Conservation (phyloP, 2,888 invertebrate genomes). For the Ephialtes manifestator region DNA sequence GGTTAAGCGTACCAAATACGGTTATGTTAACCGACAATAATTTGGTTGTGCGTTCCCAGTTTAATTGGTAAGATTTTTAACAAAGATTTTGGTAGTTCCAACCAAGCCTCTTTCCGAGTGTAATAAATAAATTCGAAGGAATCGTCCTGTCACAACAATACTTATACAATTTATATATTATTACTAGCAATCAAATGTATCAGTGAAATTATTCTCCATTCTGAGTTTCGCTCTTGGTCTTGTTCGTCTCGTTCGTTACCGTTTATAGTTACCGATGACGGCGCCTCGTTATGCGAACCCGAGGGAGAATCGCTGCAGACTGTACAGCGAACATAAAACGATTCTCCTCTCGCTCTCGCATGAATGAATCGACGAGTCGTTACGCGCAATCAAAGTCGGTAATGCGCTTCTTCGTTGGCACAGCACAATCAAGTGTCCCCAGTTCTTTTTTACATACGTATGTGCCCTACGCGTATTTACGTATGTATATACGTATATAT, state of each 20-base stretch:
- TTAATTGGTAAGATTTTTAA: no score
- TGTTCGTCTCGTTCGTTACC: slow-evolving; percentile 28
- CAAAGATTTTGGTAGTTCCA: no score
- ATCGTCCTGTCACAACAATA: slow-evolving; percentile 24
- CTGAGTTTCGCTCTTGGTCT: slow-evolving; percentile 8
- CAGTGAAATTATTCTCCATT: slow-evolving; percentile 27
- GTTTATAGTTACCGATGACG: slow-evolving; percentile 64
- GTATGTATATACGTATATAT: background rate
- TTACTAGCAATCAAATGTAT: slow-evolving; percentile 27
- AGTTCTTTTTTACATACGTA: background rate
- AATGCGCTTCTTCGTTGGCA: slow-evolving; percentile 58
- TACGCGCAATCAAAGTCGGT: slow-evolving; percentile 69
- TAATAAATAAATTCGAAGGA: slow-evolving; percentile 7
- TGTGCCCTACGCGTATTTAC: background rate
- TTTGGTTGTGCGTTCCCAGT: no score
- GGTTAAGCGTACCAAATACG: no score
- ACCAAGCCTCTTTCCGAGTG: no score
- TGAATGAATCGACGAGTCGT: slow-evolving; percentile 70
- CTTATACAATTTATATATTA: slow-evolving; percentile 29
- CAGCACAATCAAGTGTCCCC: slow-evolving; percentile 15
- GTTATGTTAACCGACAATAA: no score
- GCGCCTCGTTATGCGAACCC: slow-evolving; percentile 29
- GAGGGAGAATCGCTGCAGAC: background rate
- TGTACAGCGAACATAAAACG: background rate
- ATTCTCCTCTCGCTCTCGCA: slow-evolving; percentile 63